Evolutionary conservation across 2,113 vertebrate genomes (phyloP), one percentile per base, ranked within the genome.

Genomic region (Physeter macrocephalus): DNA sequence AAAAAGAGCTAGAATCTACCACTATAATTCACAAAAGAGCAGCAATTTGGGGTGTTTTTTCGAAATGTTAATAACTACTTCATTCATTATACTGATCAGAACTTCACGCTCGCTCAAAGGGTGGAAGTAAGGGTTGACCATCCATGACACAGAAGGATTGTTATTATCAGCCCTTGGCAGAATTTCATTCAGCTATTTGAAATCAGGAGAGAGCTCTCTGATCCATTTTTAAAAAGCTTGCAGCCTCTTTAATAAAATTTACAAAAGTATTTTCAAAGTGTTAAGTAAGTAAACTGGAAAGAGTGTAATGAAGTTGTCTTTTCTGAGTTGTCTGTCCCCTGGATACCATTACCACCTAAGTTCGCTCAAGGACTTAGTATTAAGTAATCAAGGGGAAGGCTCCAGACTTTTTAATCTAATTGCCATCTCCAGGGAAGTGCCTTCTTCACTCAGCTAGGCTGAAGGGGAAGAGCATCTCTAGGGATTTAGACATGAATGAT

Each of bases 331-430:
- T 92, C 92, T 89, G 72, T 83, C 49, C 71, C 34, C 31, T 66
- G 49, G 88, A 97, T 98, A 96, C 95, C 90, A 95, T 46, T 94
- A 95, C 72, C 67, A 97, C 36, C 59, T 95, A 97, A 96, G 59
- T 93, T 92, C 96, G 96, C 94, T 96, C 90, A 97, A 96, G 87
- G 82, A 85, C 87, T 95, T 81, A 92, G 95, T 94, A 69, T 95
- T 93, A 92, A 97, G 97, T 94, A 96, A 97, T 72, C 97, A 59
- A 75, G 74, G 29, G 62, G 88, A 97, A 97, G 86, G 62, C 10
- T 75, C 84, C n/a, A 81, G 89, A 67, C 74, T 97, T 97, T 97
- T 90, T 91, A 95, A 91, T 96, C 86, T 97, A 97, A 96, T 97
- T 95, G 96, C 89, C 46, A 80, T 97, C 95, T 97, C 87, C 89